Evolutionary conservation across 2,888 invertebrate species (phyloP).

Genomic region (Sarcophaga caerulescens): DNA sequence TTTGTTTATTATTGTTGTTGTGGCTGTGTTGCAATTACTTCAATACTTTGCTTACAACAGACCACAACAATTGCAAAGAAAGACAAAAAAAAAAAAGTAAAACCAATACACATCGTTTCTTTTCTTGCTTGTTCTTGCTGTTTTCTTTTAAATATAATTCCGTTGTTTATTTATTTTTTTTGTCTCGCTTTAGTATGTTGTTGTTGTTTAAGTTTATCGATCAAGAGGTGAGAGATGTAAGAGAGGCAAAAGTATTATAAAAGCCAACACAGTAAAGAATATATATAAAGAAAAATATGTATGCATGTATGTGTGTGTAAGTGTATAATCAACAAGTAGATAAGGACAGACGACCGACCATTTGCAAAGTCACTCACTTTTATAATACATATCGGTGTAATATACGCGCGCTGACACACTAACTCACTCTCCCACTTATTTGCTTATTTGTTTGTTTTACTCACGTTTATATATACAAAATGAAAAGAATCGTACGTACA

Average conservation of each 20-base stretch:
- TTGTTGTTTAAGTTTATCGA: too few relatives aligned
- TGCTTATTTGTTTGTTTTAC: conserved; percentile 29
- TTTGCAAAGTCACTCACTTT: conserved; percentile 63
- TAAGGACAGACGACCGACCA: conserved; percentile 23
- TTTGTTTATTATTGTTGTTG: background rate
- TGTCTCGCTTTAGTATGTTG: too few relatives aligned
- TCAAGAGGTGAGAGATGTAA: too few relatives aligned
- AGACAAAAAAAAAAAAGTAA: too few relatives aligned
- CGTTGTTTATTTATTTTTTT: too few relatives aligned
- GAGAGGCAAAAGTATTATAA: background rate
- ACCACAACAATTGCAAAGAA: background rate
- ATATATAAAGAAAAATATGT: background rate
- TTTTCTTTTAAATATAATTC: background rate
- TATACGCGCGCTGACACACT: conserved; percentile 40
- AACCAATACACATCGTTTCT: too few relatives aligned
- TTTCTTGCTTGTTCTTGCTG: background rate
- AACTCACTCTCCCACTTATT: conserved; percentile 42
- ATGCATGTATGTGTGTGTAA: background rate
- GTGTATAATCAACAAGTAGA: conserved; percentile 54
- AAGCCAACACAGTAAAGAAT: background rate
- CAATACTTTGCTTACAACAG: background rate
- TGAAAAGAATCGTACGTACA: background rate
- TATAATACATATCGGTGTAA: background rate
- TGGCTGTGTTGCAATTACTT: background rate
- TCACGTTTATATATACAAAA: conserved; percentile 30